Evolutionary conservation across 2,888 invertebrate species (phyloP), one percentile per base, ranked within the genome.

Genomic region (Drosophila eohydei): DNA sequence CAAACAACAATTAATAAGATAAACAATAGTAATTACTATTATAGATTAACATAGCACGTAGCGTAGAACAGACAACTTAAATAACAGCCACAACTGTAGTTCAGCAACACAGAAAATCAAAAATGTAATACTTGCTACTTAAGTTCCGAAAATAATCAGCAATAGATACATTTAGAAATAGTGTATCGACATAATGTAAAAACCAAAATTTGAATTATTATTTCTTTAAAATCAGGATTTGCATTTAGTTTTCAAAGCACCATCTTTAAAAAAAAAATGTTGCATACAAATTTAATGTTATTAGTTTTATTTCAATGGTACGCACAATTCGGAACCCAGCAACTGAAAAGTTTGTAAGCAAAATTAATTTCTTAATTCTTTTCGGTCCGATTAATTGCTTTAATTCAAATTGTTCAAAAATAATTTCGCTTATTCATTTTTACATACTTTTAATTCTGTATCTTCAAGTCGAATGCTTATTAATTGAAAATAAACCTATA

Each of bases 21-120:
- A 60, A 74, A 67, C 63, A 60, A 72, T 75, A 83, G 71, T 57
- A 62, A 78, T 66, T 74, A 76, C 61, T 72, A 75, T 73, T 69
- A 55, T 86, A 83, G 88, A 70, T 43, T 83, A 81, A 64, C 51
- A 57, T 79, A 82, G 82, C 54, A 74, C 63, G 43, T 76, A 80
- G 80, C 38, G 52, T 74, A 83, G 81, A 63, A 51, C 71, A 71
- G 72, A 41, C 50, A 78, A 78, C 63, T 70, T 56, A 67, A 73
- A 68, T 60, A 84, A 67, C 73, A 84, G 59, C 64, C 68, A 72
- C 60, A 43, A 32, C 3, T 46, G 21, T 34, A 44, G 36, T 32
- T 46, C 51, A 71, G 44, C 58, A 52, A 34, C 32, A 61, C 48
- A 16, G 40, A 36, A 46, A 52, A 60, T 62, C 48, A 26, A 60